Evolutionary conservation across 2,113 vertebrate species (phyloP).

Genomic region (Urocolius indicus): DNA sequence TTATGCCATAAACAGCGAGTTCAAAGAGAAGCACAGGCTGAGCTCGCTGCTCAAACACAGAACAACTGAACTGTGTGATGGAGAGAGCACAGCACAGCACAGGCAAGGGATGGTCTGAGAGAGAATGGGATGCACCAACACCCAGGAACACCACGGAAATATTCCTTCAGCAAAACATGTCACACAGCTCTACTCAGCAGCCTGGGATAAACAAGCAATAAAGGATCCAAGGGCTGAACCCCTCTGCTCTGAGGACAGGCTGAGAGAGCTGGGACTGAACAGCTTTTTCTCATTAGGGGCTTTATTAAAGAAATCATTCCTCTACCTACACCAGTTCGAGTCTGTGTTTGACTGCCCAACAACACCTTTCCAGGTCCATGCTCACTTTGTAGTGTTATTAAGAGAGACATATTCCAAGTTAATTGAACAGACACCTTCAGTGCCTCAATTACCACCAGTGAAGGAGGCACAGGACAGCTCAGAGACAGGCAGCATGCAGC

Average conservation of each 20-base stretch:
- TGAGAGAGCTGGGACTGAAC: too few species aligned
- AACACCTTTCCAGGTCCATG: background rate
- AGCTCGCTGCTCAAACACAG: too few species aligned
- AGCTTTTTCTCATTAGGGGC: too few species aligned
- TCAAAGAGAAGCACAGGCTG: background rate
- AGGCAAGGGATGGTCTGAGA: background rate
- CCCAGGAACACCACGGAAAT: background rate
- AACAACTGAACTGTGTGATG: background rate
- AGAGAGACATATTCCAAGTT: too few species aligned
- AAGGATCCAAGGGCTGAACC: too few species aligned
- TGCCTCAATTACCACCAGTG: background rate
- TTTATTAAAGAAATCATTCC: background rate
- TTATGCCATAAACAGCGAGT: background rate
- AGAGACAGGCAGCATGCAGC: background rate
- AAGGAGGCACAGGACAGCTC: background rate
- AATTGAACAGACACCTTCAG: too few species aligned
- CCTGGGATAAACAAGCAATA: background rate
- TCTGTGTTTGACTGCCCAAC: background rate
- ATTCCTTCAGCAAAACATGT: background rate
- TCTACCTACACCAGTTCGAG: too few species aligned
- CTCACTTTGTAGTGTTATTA: background rate
- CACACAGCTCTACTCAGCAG: fast-evolving
- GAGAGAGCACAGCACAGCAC: background rate
- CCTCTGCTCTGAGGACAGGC: too few species aligned
- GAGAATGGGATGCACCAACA: background rate